A percentile compares a stretch with the other conserved stretches of the same genome.
These are phyloP conservation scores for Schizopygopsis pylzovi DNA, from an alignment of 2,797 vertebrate species.

Conservation along the genomic window DNA sequence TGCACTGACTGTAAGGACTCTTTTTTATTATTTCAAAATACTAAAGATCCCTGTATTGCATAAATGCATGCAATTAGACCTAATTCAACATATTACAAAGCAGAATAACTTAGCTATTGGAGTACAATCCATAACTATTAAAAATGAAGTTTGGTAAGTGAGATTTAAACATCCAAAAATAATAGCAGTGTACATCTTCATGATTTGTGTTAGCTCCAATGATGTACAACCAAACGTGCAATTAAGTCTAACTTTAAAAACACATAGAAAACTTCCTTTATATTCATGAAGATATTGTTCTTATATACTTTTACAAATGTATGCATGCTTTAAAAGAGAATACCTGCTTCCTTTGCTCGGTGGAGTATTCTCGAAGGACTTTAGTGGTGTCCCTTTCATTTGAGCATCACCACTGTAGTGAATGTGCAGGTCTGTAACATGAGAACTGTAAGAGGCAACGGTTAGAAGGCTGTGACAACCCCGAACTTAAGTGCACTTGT, in stretches of 20 bases:
- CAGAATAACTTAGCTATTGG: not conserved
- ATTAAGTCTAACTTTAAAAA: not conserved
- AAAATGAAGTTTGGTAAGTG: not conserved
- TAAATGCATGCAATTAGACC: not conserved
- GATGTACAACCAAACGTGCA: conserved; percentile 5
- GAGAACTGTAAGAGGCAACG: conserved; percentile 72
- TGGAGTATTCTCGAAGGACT: conserved; percentile 26
- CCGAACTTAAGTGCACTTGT: conserved; percentile 59
- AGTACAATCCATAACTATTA: not conserved
- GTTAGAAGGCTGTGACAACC: conserved; percentile 69
- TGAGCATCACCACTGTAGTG: conserved; percentile 51
- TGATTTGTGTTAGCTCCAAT: conserved; percentile 15
- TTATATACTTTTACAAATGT: not conserved
- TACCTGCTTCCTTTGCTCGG: conserved; percentile 19
- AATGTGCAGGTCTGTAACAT: conserved; percentile 78
- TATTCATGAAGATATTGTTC: not conserved
- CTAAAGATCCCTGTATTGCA: not conserved
- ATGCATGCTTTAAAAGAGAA: conserved; percentile 42
- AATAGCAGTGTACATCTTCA: not conserved
- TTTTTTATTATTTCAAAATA: not conserved
- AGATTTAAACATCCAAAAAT: not conserved
- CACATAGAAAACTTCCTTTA: not conserved
- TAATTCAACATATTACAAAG: not conserved
- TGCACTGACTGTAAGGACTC: not conserved
- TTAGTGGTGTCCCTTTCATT: conserved; percentile 34